phyloP scores from a whole-genome alignment of 2,113 vertebrate genomes.

The Puma concolor region DNA sequence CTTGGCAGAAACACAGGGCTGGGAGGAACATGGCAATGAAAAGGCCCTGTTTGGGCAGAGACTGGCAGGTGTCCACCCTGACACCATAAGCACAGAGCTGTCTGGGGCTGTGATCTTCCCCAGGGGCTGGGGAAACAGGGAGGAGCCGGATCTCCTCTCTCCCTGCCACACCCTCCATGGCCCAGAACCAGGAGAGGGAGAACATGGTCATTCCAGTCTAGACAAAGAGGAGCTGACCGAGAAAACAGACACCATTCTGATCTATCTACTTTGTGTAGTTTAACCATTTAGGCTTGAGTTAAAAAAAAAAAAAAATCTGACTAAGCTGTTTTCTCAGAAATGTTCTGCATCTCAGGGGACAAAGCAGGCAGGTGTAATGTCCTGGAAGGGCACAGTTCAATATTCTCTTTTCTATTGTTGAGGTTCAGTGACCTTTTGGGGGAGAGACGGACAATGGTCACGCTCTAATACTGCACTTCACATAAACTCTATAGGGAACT shows the following conservation, averaged over 20 bases:
- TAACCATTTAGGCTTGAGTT: not conserved
- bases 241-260: not conserved
- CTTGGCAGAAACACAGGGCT: not conserved
- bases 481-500: not conserved
- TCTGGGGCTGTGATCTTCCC: not conserved
- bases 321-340: slow-evolving; percentile 6
- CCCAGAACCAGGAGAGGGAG: not conserved
- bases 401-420: not conserved
- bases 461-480: not conserved
- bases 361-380: not conserved
- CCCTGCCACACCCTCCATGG: not conserved
- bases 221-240: not conserved
- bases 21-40: not conserved
- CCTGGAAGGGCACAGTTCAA: not conserved
- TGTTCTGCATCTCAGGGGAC: not conserved
- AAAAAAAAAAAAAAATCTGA: not conserved
- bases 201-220: not conserved
- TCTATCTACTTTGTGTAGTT: not conserved
- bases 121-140: not conserved
- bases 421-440: not conserved
- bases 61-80: not conserved
- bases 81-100: not conserved
- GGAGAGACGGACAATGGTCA: not conserved
- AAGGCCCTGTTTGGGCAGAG: not conserved
- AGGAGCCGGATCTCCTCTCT: not conserved